Percentiles rank a stretch among this genome's conserved stretches.
phyloP scores from a whole-genome alignment of 2,888 invertebrate species.

The Hirtodrosophila histrioides region DNA sequence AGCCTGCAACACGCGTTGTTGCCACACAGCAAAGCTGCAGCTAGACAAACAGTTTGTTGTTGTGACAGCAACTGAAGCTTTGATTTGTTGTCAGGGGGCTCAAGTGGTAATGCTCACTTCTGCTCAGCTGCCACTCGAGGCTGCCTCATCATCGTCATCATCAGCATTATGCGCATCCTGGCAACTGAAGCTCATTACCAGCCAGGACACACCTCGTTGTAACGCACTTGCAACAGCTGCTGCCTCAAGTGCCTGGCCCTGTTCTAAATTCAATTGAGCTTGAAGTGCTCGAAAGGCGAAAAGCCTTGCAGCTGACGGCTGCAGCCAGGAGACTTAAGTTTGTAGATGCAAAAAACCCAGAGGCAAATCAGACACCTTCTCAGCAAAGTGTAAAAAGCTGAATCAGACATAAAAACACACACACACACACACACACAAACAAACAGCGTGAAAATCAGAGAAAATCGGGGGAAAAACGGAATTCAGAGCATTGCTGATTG shows the following conservation, averaged over 20 bases:
- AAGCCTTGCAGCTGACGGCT: slow-evolving; percentile 40
- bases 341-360: slow-evolving; percentile 5
- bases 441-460: background rate
- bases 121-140: slow-evolving; percentile 30
- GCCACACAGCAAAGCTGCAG: slow-evolving; percentile 19
- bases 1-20: background rate
- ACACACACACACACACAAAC: slow-evolving; percentile 8
- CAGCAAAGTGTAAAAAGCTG: slow-evolving; percentile 14
- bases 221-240: slow-evolving; percentile 50
- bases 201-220: slow-evolving; percentile 37
- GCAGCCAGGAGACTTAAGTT: slow-evolving; percentile 24
- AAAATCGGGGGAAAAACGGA: background rate
- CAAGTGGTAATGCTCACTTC: slow-evolving; percentile 42
- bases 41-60: slow-evolving; percentile 40
- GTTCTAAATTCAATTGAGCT: slow-evolving; percentile 75
- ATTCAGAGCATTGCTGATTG: slow-evolving; percentile 28
- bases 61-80: slow-evolving; percentile 25
- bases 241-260: slow-evolving; percentile 51
- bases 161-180: slow-evolving; percentile 27
- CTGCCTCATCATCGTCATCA: slow-evolving; percentile 8
- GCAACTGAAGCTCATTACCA: slow-evolving; percentile 56
- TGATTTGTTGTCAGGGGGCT: slow-evolving; percentile 49
- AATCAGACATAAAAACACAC: slow-evolving; percentile 21
- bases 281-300: slow-evolving; percentile 69
- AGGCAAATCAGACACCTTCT: slow-evolving; percentile 16